Base-by-base conservation (phyloP, 2,888 invertebrate genomes). In the Hofmannophila pseudospretella region DNA sequence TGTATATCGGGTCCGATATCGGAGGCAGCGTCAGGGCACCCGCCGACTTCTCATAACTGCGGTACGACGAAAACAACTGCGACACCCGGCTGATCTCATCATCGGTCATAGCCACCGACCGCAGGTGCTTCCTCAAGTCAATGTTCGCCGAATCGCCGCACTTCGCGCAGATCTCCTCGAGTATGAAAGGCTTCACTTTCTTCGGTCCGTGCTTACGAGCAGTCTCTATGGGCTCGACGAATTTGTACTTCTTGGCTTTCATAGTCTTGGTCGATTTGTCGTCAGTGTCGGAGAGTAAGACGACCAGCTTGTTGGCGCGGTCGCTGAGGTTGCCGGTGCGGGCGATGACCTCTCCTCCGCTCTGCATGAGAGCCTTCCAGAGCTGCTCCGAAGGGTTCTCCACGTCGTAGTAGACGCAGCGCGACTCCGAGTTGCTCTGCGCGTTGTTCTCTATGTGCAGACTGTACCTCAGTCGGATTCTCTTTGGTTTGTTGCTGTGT, bases 351-450 rank as follows among this genome's bases (percentile, higher is more conserved):
- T 84, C 79, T 1, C 81, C 86, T 20, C 86, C 86, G 42, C 77
- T 76, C 49, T 63, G 67, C 78, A 85, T 75, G 33, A 86, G 69
- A 22, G 78, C 77, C 36, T 48, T 51, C 55, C 74, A 74, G 48
- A 86, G 49, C 41, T 68, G 65, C 51, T 80, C 74, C 32, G 80
- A 57, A 1, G 86, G 86, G 44, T 75, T 82, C 48, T 72, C 67
- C 30, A 85, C 70, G 57, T 85, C 85, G 76, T 82, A 85, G 51
- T 75, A 81, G 3, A 85, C 63, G 47, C 75, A 75, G 42, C 70
- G 73, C 9, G 81, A 76, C 45, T 81, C 80, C 1, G 81, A 67
- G 38, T 59, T 74, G 34, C 73, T 76, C 44, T 67, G 67, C 31
- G 73, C 67, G 38, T 74, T 76, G 58, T 73, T 81, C 49, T 84